These are phyloP conservation scores for Mylabris sibirica DNA, from an alignment of 2,888 invertebrate genomes.

Conservation along the genomic window DNA sequence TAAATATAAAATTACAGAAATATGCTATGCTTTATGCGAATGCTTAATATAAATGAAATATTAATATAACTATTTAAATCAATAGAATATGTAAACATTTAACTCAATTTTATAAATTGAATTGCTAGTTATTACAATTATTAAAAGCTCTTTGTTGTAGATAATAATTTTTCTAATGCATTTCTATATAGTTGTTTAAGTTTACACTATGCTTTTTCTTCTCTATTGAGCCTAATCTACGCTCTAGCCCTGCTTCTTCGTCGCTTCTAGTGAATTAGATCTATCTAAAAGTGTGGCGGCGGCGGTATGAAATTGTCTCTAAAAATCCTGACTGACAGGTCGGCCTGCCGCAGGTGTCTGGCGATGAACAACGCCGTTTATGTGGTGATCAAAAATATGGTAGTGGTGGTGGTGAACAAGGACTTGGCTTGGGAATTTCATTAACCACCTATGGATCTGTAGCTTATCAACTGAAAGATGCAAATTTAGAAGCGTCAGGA, in stretches of 20 bases:
- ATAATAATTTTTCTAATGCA: not conserved
- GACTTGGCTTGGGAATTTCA: slow-evolving; percentile 59
- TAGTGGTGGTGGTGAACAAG: slow-evolving; percentile 60
- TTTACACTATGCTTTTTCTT: not conserved
- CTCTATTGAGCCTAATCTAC: slow-evolving; percentile 7
- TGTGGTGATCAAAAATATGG: slow-evolving; percentile 71
- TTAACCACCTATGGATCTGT: slow-evolving; percentile 77
- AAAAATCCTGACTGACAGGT: slow-evolving; percentile 53
- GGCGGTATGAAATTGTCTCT: slow-evolving; percentile 33
- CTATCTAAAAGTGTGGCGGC: slow-evolving; percentile 25
- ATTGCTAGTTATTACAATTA: too few relatives aligned
- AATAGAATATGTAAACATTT: too few relatives aligned
- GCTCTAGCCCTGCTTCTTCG: slow-evolving; percentile 23
- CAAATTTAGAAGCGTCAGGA: slow-evolving; percentile 77
- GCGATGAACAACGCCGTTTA: slow-evolving; percentile 75
- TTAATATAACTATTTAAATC: too few relatives aligned
- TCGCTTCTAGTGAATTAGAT: slow-evolving; percentile 29
- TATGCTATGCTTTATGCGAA: not conserved
- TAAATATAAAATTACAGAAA: slow-evolving; percentile 48
- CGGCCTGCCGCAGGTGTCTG: slow-evolving; percentile 69
- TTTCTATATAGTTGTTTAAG: not conserved
- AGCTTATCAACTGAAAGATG: slow-evolving; percentile 80
- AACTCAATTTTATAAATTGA: too few relatives aligned
- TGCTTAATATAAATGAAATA: not conserved
- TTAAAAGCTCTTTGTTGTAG: too few relatives aligned